Conservation (phyloP, 1,140 invertebrate species). For the Nixonia krombeini region DNA sequence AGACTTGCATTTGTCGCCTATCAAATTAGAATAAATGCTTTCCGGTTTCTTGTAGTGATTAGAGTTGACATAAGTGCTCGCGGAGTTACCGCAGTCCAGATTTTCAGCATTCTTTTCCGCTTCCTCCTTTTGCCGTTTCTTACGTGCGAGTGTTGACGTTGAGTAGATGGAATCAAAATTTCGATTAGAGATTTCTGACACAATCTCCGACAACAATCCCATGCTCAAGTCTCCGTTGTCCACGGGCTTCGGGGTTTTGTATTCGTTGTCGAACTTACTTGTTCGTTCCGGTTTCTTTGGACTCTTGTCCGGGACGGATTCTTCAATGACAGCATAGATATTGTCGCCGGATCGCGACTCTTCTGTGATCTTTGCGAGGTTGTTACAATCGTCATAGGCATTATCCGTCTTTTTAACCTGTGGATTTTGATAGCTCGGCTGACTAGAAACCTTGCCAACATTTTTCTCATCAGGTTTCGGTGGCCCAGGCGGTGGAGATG, state of each 20-base stretch:
- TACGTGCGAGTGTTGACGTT: constrained; percentile 77
- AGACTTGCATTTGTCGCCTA: constrained; percentile 63
- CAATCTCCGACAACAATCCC: constrained; percentile 86
- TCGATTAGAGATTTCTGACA: constrained; percentile 86
- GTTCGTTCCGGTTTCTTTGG: constrained; percentile 28
- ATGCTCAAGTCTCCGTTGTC: constrained; percentile 77
- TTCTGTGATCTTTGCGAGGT: constrained; percentile 77
- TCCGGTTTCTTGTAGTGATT: constrained; percentile 74
- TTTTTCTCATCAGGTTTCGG: constrained; percentile 66
- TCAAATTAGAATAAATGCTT: constrained; percentile 75
- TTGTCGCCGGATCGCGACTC: constrained; percentile 79
- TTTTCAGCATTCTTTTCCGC: constrained; percentile 47
- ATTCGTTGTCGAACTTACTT: constrained; percentile 57
- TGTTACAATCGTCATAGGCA: constrained; percentile 84
- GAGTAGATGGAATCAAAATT: constrained; percentile 91
- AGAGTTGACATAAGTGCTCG: constrained; percentile 72
- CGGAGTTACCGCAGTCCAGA: constrained; percentile 42
- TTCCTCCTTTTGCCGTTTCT: constrained; percentile 73
- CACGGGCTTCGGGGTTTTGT: constrained; percentile 73
- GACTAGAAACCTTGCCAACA: constrained; percentile 64
- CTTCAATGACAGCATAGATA: constrained; percentile 90
- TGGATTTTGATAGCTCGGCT: constrained; percentile 73
- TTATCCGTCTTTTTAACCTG: constrained; percentile 63
- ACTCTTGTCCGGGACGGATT: constrained; percentile 69
- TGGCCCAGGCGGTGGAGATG: constrained; percentile 77